Conservation (phyloP, 2,888 invertebrate species). For the Bhutanitis thaidina region DNA sequence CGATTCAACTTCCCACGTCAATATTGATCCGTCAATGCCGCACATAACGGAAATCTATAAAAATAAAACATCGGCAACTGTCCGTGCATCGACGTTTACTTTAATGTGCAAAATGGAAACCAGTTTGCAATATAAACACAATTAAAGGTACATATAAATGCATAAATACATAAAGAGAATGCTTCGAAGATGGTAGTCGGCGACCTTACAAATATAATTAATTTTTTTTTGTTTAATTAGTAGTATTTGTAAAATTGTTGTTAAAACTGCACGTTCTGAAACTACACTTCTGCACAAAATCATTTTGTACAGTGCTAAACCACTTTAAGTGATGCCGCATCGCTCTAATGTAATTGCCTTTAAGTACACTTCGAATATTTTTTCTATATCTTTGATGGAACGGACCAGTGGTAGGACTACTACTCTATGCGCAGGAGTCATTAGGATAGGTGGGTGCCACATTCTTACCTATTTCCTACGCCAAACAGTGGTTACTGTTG, state of each 20-base stretch:
- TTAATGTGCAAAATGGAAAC: neutral
- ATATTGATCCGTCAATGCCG: constrained; percentile 13
- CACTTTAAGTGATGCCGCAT: neutral
- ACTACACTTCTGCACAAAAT: neutral
- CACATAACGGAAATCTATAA: constrained; percentile 9
- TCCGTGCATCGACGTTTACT: neutral
- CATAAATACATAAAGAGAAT: neutral
- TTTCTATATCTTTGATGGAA: too few relatives aligned
- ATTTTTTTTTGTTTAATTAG: neutral
- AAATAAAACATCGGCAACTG: constrained; percentile 4
- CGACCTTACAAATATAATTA: neutral
- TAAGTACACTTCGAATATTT: too few relatives aligned
- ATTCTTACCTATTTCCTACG: too few relatives aligned
- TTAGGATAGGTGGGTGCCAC: too few relatives aligned
- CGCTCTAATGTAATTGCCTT: too few relatives aligned
- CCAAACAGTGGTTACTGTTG: too few relatives aligned
- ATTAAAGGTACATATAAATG: neutral
- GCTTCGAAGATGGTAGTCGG: neutral
- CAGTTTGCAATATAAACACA: neutral
- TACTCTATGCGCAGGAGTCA: too few relatives aligned
- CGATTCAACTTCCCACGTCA: constrained; percentile 11
- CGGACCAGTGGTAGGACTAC: too few relatives aligned
- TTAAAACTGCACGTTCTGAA: neutral
- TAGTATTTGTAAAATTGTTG: neutral
- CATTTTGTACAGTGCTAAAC: neutral